phyloP scores from a whole-genome alignment of 2,797 vertebrate genomes.

The Sciaenops ocellatus region DNA sequence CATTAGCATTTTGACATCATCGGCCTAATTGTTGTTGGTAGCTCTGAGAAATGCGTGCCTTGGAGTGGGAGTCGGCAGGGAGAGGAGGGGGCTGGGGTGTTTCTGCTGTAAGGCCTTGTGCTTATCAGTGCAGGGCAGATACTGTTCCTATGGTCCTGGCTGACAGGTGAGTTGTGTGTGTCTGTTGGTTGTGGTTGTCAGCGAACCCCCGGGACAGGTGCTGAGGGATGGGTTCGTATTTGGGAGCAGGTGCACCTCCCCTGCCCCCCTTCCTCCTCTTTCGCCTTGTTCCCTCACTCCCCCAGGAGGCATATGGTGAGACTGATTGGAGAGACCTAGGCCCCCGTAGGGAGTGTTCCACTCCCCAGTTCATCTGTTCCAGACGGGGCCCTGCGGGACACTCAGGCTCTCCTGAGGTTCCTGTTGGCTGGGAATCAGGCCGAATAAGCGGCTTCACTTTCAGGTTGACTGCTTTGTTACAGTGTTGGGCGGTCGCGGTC shows the following conservation, averaged over 20 bases:
- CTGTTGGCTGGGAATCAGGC: conserved; percentile 74
- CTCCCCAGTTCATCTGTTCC: conserved; percentile 82
- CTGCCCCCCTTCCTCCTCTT: conserved; percentile 39
- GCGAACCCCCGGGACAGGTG: conserved; percentile 74
- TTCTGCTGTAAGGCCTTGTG: conserved; percentile 66
- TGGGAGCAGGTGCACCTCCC: conserved; percentile 76
- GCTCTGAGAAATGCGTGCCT: conserved; percentile 56
- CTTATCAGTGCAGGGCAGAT: conserved; percentile 81
- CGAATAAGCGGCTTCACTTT: conserved; percentile 62
- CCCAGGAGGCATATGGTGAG: conserved; percentile 81
- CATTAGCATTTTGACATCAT: conserved; percentile 76
- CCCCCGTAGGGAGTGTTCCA: conserved; percentile 74
- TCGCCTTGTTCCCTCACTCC: conserved; percentile 66
- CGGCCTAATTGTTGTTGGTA: conserved; percentile 70
- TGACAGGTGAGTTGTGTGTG: conserved; percentile 73
- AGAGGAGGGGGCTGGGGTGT: conserved; percentile 22
- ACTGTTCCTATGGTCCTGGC: conserved; percentile 65
- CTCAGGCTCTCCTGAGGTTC: conserved; percentile 65
- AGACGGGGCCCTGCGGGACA: conserved; percentile 76
- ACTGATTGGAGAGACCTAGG: conserved; percentile 77
- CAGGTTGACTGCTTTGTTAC: conserved; percentile 77
- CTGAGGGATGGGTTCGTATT: conserved; percentile 76
- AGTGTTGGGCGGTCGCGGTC: conserved; percentile 43
- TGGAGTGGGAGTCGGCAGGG: conserved; percentile 36
- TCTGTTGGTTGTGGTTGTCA: conserved; percentile 58